Conservation (phyloP, 2,888 invertebrate species). For the Melipona beecheii region DNA sequence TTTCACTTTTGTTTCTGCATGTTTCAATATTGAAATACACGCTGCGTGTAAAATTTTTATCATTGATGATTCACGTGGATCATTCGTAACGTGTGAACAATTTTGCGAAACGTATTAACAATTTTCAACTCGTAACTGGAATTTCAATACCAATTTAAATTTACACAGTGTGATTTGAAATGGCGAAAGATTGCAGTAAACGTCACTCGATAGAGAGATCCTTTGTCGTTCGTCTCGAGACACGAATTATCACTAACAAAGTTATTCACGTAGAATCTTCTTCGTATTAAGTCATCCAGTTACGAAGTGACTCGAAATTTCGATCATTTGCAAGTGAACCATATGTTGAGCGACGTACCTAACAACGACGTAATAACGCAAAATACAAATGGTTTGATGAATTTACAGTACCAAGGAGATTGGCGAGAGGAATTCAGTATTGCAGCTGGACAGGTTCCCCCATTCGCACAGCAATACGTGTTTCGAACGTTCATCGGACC, state of each 20-base stretch:
- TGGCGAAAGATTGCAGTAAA: background rate
- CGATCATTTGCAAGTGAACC: conserved; percentile 11
- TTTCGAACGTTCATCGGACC: conserved; percentile 76
- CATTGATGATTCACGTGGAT: background rate
- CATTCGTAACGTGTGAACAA: background rate
- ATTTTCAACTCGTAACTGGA: background rate
- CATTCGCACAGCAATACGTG: conserved; percentile 72
- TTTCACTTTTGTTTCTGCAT: too few species aligned
- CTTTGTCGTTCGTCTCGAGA: background rate
- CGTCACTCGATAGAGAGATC: background rate
- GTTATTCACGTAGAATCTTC: background rate
- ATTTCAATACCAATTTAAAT: background rate
- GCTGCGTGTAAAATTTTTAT: background rate
- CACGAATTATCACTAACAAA: background rate
- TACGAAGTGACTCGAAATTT: background rate
- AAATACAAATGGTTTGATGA: conserved; percentile 76
- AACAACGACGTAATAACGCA: conserved; percentile 78
- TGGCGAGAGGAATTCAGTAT: conserved; percentile 59
- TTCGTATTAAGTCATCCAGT: background rate
- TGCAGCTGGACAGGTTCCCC: conserved; percentile 72
- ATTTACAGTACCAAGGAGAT: conserved; percentile 72
- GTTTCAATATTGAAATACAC: background rate
- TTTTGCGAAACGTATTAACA: background rate
- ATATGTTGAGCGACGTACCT: conserved; percentile 67
- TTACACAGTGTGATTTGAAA: background rate